A percentile compares a stretch with the other conserved stretches of the same genome.
phyloP scores from a whole-genome alignment of 2,888 invertebrate species.

The Ernsta delagoae region DNA sequence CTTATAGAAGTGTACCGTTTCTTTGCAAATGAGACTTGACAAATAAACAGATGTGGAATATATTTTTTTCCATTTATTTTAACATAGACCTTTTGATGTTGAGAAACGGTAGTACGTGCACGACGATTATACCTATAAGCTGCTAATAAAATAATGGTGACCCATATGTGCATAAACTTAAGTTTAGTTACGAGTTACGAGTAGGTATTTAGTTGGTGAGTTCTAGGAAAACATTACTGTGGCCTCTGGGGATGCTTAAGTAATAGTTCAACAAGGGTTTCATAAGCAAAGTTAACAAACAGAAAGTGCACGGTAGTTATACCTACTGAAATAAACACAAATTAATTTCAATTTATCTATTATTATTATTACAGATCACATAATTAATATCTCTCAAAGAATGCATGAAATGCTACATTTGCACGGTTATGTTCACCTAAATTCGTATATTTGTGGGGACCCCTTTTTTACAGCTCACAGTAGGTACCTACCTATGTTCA shows the following conservation, averaged over 20 bases:
- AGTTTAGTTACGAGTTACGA: background rate
- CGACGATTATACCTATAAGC: no score
- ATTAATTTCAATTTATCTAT: background rate
- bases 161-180: conserved; percentile 8
- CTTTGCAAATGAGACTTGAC: no score
- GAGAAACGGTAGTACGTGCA: background rate
- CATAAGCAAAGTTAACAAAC: conserved; percentile 15
- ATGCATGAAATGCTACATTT: no score
- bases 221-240: conserved; percentile 25
- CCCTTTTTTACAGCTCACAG: no score
- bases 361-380: no score
- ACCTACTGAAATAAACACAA: conserved; percentile 53
- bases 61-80: no score
- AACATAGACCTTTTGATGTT: background rate
- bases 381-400: no score
- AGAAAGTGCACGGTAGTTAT: conserved; percentile 40
- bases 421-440: no score
- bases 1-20: no score
- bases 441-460: no score
- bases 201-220: background rate
- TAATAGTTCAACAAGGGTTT: conserved; percentile 24
- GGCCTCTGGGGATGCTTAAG: conserved; percentile 21
- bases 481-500: no score
- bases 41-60: no score
- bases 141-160: conserved; percentile 1